Base-by-base conservation (phyloP, 1,140 invertebrate genomes). In the Cydia splendana region DNA sequence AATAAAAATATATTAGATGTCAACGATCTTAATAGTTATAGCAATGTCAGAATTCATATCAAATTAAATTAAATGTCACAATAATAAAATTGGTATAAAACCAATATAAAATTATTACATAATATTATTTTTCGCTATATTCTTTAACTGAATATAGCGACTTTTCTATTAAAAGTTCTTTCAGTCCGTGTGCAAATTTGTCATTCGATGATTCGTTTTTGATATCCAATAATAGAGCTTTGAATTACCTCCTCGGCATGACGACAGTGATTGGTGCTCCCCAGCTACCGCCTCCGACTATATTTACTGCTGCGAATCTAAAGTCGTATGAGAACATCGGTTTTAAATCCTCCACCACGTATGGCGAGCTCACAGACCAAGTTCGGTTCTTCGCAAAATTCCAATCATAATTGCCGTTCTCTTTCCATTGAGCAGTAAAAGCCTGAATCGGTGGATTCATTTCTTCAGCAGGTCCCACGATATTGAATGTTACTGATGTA, bases 321-420 rank as follows among this genome's bases (percentile, higher is more conserved):
- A 98, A 98, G 75, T 95, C 94, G 88, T 98, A 99, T 0, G 94
- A 93, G n/a, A 95, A 96, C 91, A 96, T 95, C 0, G 98, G 97
- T 78, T 94, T 92, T 65, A 98, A 92, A 75, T 95, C 94, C 85
- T 98, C 97, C n/a, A 99, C 88, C 51, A 97, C 96, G 87, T 97
- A 98, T 0, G 95, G 93, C 0, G 95, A 95, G 84, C 94, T 95
- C 74, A 95, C 94, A 74, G 96, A 95, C 97, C 97, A 98, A 57
- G 96, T 96, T 79, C 95, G 95, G 78, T 96, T 96, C 74, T 89
- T 92, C 0, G 96, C 94, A 2, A 94, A 87, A 20, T 95, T 94
- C 97, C 97, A 98, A 74, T 93, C 90, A 53, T 93, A 89, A 85
- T 95, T 94, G n/a, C 92, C 87, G 10, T 95, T 94, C 78, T 96